phyloP scores from a whole-genome alignment of 2,797 vertebrate genomes.

The Notolepis coatsorum region DNA sequence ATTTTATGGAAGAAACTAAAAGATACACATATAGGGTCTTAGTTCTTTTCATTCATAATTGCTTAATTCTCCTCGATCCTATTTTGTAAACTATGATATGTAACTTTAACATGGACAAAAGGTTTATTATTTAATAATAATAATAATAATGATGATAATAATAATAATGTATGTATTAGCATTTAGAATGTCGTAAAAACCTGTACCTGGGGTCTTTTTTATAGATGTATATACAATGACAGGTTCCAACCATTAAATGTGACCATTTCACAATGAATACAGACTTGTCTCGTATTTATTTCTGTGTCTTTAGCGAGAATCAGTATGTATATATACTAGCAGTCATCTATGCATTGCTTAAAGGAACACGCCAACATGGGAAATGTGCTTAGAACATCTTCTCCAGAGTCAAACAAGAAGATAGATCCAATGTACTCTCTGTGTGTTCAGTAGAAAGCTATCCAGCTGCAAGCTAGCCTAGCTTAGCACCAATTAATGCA shows the following conservation, averaged over 20 bases:
- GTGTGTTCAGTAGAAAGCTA: no score
- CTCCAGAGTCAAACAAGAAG: no score
- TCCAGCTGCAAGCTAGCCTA: no score
- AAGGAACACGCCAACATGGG: no score
- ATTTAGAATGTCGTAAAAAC: slow-evolving; percentile 91
- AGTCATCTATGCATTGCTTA: background rate
- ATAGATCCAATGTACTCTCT: no score
- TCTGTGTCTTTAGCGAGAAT: background rate
- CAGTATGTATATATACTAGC: background rate
- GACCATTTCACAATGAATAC: slow-evolving; percentile 95
- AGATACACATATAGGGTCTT: slow-evolving; percentile 80
- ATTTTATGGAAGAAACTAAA: slow-evolving; percentile 77
- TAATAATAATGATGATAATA: slow-evolving; percentile 14
- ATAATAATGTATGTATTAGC: slow-evolving; percentile 89
- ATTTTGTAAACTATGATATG: slow-evolving; percentile 91
- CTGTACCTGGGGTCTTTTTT: slow-evolving; percentile 98
- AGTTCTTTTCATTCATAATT: slow-evolving; percentile 78
- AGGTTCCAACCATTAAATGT: slow-evolving; percentile 97
- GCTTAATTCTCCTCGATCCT: slow-evolving; percentile 85
- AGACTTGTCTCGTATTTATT: slow-evolving; percentile 51
- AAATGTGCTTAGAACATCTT: no score
- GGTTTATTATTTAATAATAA: slow-evolving; percentile 90
- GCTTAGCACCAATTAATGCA: no score
- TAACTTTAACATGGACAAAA: slow-evolving; percentile 90
- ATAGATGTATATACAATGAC: slow-evolving; percentile 99